Evolutionary conservation across 1,140 invertebrate genomes (phyloP).

Genomic region (Cyphomyrmex costatus): DNA sequence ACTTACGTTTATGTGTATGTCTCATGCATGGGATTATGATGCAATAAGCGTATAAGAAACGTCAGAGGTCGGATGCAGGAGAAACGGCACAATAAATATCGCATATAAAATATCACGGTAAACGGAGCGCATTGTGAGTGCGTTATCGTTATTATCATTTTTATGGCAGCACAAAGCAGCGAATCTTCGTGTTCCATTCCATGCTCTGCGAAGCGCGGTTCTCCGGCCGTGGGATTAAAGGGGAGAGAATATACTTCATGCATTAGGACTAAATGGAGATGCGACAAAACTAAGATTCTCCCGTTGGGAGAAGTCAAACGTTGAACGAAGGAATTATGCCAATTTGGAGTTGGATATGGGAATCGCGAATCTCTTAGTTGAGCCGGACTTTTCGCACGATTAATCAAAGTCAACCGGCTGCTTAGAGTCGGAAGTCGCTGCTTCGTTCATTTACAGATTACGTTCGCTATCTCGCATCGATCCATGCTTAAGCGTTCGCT

Average conservation of each 20-base stretch:
- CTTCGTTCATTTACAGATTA: constrained; percentile 60
- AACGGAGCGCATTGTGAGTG: constrained; percentile 11
- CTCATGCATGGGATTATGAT: constrained; percentile 33
- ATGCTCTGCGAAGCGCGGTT: constrained; percentile 21
- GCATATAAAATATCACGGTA: constrained; percentile 42
- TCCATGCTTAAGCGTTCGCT: constrained; percentile 28
- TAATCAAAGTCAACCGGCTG: constrained; percentile 53
- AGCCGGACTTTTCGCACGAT: constrained; percentile 44
- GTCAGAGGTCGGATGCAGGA: background rate
- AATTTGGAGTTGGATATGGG: constrained; percentile 32
- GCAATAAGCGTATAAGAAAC: constrained; percentile 26
- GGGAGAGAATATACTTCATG: constrained; percentile 11
- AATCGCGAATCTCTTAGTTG: constrained; percentile 12
- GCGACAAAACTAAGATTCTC: constrained; percentile 36
- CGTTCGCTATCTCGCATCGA: constrained; percentile 45
- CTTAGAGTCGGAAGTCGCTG: constrained; percentile 49
- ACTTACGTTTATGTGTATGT: background rate
- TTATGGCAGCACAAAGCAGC: constrained; percentile 31
- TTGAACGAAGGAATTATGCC: constrained; percentile 37
- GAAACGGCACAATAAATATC: constrained; percentile 43
- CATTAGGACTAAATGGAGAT: constrained; percentile 12
- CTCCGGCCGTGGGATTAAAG: constrained; percentile 24
- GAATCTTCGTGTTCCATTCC: constrained; percentile 43
- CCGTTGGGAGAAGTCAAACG: constrained; percentile 4
- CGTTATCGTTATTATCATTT: constrained; percentile 59